phyloP scores from a whole-genome alignment of 2,113 vertebrate genomes.

The Cercocebus atys region DNA sequence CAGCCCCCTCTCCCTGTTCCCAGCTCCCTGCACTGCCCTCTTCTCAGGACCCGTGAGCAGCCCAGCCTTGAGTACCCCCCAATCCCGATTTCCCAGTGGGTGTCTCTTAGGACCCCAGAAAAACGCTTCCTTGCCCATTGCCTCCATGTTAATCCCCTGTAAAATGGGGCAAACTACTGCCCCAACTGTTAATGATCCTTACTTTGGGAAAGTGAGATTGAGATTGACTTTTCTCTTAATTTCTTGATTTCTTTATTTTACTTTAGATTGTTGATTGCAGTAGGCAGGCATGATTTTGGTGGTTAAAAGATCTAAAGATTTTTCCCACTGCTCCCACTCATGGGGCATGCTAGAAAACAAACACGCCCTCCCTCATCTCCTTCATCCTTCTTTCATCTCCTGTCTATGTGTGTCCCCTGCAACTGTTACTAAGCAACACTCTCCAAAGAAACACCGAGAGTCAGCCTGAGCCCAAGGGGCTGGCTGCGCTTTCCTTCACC shows the following conservation, averaged over 20 bases:
- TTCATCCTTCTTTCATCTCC: neutral
- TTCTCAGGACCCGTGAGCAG: neutral
- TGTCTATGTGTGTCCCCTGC: neutral
- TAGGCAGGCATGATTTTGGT: neutral
- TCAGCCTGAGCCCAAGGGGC: neutral
- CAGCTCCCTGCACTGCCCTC: neutral
- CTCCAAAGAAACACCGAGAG: neutral
- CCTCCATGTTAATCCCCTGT: neutral
- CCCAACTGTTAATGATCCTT: neutral
- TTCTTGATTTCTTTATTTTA: neutral
- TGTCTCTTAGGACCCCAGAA: neutral
- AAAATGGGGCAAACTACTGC: neutral
- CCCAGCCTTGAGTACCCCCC: neutral
- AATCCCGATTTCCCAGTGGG: neutral
- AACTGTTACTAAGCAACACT: neutral
- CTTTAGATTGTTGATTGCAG: neutral
- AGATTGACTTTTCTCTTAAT: neutral
- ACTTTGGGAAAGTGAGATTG: neutral
- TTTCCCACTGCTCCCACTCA: neutral
- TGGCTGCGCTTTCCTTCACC: neutral
- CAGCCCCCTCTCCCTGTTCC: neutral
- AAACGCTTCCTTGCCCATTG: neutral
- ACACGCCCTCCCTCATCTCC: neutral
- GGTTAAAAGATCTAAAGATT: neutral
- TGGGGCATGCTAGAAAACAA: fast-evolving